Conservation (phyloP, 2,797 vertebrate species). For the Bucorvus abyssinicus region DNA sequence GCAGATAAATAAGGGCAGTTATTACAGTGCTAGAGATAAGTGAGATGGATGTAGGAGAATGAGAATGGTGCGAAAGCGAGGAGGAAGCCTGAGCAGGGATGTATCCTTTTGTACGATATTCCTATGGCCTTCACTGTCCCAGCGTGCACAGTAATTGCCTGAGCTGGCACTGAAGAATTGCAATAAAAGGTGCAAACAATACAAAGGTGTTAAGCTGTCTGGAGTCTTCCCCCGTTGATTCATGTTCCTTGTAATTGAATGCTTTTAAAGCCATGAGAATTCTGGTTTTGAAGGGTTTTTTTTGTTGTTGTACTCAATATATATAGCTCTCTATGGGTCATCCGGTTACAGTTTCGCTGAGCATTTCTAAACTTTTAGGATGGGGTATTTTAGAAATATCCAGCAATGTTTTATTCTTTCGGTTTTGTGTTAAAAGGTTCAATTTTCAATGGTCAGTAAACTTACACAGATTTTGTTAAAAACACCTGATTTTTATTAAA, state of each 20-base stretch:
- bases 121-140: neutral
- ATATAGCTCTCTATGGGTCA: neutral
- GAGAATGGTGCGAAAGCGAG: neutral
- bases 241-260: slow-evolving; percentile 27
- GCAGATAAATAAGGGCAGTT: slow-evolving; percentile 4
- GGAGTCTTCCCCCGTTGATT: neutral
- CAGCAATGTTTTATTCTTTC: neutral
- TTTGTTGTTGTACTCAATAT: neutral
- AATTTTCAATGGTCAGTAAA: neutral
- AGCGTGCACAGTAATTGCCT: neutral
- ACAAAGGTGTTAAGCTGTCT: slow-evolving; percentile 33
- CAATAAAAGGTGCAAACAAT: slow-evolving; percentile 36
- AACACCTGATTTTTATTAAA: neutral
- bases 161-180: slow-evolving; percentile 12
- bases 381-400: neutral
- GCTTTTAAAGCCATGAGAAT: slow-evolving; percentile 19
- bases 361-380: neutral
- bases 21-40: neutral
- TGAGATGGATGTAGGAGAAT: neutral
- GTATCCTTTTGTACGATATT: neutral
- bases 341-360: neutral
- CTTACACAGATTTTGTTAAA: neutral
- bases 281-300: neutral
- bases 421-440: neutral
- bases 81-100: neutral